A percentile compares a stretch with the other conserved stretches of the same genome.
Evolutionary conservation across 1,140 invertebrate genomes (phyloP).

Genomic region (Panagrolaimus sp.): DNA sequence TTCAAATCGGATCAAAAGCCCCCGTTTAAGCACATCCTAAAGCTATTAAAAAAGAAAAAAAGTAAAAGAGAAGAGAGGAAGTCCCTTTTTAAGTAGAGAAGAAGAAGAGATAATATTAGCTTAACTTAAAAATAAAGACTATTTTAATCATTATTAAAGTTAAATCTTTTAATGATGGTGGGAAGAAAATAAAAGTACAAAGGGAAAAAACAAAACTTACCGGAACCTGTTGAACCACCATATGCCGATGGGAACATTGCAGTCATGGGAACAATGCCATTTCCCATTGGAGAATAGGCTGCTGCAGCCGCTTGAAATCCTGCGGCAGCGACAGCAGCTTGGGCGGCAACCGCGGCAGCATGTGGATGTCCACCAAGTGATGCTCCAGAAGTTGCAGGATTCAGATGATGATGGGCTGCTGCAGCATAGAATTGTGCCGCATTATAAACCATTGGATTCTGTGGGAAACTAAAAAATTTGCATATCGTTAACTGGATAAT

Average conservation of each 20-base stretch:
- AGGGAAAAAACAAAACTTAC: background rate
- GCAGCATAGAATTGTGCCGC: background rate
- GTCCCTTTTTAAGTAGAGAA: too few relatives aligned
- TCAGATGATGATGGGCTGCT: background rate
- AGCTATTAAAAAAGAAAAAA: too few relatives aligned
- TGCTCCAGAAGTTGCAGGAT: conserved; percentile 3
- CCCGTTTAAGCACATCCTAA: too few relatives aligned
- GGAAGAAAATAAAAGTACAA: background rate
- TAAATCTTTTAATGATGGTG: too few relatives aligned
- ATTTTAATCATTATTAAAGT: background rate
- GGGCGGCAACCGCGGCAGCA: background rate
- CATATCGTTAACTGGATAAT: too few relatives aligned
- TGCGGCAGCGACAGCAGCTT: background rate
- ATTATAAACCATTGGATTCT: conserved; percentile 8
- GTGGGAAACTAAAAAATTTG: too few relatives aligned
- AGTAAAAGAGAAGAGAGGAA: background rate
- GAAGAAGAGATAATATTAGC: background rate
- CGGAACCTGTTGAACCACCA: background rate
- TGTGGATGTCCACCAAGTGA: background rate
- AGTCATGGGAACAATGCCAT: background rate
- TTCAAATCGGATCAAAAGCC: too few relatives aligned
- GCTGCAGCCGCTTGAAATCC: background rate
- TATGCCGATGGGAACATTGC: conserved; percentile 5
- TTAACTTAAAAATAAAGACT: background rate
- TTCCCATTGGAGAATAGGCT: background rate